Evolutionary conservation across 35 echinoderm and acorn worm species (phyloP).

Genomic region (Apostichopus parvimensis): DNA sequence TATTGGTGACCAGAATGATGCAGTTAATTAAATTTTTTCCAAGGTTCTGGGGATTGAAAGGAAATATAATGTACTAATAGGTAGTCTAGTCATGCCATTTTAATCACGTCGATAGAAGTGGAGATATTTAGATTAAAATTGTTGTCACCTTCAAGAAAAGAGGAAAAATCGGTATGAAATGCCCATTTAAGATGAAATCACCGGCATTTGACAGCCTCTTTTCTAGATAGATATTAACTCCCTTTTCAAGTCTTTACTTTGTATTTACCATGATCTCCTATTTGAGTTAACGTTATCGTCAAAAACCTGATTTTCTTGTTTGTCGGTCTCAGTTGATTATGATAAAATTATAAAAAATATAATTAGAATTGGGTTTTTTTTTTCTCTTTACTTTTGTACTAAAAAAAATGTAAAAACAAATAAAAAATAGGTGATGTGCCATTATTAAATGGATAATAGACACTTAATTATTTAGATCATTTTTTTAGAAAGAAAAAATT

Average conservation of each 20-base stretch:
- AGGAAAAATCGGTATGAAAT: too few relatives aligned
- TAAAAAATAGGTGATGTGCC: not conserved
- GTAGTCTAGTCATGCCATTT: too few relatives aligned
- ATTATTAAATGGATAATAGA: not conserved
- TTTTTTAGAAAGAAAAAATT: not conserved
- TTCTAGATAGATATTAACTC: too few relatives aligned
- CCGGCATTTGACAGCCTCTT: too few relatives aligned
- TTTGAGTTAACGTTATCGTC: not conserved
- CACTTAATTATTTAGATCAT: slow-evolving; percentile 26
- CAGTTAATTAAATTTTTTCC: too few relatives aligned
- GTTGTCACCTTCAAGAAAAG: too few relatives aligned
- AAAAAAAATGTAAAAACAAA: not conserved
- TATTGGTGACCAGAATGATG: too few relatives aligned
- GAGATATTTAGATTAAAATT: too few relatives aligned
- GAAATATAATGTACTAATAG: too few relatives aligned
- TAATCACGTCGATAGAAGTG: too few relatives aligned
- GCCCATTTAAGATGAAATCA: too few relatives aligned
- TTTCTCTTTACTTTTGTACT: not conserved
- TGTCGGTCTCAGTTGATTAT: not conserved
- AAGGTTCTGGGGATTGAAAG: too few relatives aligned
- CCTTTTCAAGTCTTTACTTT: not conserved
- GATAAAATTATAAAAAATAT: not conserved
- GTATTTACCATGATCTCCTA: not conserved
- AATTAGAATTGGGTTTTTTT: not conserved
- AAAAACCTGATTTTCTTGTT: not conserved